These are phyloP conservation scores for Premnoplex brunnescens DNA, from an alignment of 2,797 vertebrate genomes.

Conservation along the genomic window DNA sequence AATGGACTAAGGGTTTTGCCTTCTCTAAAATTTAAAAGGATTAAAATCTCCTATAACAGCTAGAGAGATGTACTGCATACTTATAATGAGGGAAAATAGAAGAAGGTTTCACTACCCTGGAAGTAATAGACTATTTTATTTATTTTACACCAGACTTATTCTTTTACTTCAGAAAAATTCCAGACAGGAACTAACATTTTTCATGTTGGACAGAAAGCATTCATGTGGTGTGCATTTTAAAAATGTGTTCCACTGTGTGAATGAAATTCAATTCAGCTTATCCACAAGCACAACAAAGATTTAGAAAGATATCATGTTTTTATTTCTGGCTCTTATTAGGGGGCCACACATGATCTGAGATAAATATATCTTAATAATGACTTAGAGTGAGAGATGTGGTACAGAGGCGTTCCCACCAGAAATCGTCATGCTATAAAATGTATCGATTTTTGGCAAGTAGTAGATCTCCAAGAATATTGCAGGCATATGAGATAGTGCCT, in stretches of 20 bases:
- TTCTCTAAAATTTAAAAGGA: neutral
- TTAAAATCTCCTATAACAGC: neutral
- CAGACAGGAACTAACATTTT: slow-evolving; percentile 6
- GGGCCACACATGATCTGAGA: slow-evolving; percentile 18
- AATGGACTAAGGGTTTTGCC: neutral
- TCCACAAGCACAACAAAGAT: neutral
- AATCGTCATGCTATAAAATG: neutral
- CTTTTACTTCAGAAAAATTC: neutral
- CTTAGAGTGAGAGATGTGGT: slow-evolving; percentile 6
- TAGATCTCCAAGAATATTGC: neutral
- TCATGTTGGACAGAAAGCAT: neutral
- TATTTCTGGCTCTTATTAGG: slow-evolving; percentile 26
- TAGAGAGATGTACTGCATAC: neutral
- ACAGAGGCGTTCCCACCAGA: slow-evolving; percentile 21
- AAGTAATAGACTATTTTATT: neutral
- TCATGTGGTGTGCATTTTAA: neutral
- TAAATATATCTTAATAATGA: slow-evolving; percentile 28
- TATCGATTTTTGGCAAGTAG: neutral
- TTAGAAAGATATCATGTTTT: neutral
- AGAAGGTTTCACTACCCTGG: neutral
- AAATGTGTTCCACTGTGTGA: neutral
- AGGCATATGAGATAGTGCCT: neutral
- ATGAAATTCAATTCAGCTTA: slow-evolving; percentile 34
- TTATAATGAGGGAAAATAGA: neutral
- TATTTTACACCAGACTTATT: neutral